Evolutionary conservation across 2,113 vertebrate genomes (phyloP), one percentile per base, ranked within the genome.

Genomic region (Seriola dumerili): DNA sequence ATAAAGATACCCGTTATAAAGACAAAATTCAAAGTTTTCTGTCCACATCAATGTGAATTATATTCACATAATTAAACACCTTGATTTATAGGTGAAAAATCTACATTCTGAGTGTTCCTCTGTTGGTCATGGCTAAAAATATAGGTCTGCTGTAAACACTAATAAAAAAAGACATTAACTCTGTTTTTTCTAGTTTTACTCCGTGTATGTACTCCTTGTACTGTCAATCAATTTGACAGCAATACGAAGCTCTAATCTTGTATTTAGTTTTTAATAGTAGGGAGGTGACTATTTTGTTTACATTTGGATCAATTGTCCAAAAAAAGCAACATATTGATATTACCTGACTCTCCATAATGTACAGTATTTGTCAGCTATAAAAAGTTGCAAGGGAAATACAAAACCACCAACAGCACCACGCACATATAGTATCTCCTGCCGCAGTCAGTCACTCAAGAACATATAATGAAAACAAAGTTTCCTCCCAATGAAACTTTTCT

Each of bases 401-500:
- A 67, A 70, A 63, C 5, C 21, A 42, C 40, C 59, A 44, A 36
- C 13, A 83, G 19, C 34, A 72, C 17, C 32, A 57, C 4, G 3
- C 44, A 55, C 42, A 25, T 61, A 67, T 21, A 52, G 29, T 34
- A 34, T 54, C 54, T 68, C 63, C 59, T 80, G 69, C 57, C 59
- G 75, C 69, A 83, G 78, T 46, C 69, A 58, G 59, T 74, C 70
- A 61, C 81, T 81, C 21, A 76, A 62, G 34, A 73, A 7, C 52
- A 2, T 40, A 67, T 61, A 80, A 89, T 61, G 78, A 88, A 87
- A 91, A 85, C 84, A 88, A 86, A 91, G 71, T 86, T 91, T 75
- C 77, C 69, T 55, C 73, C 69, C 36, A 48, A 87, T 84, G 86
- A 90, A 90, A 87, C 74, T 88, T 90, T 89, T 81, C 85, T 89